Evolutionary conservation across 2,113 vertebrate species (phyloP).

Genomic region (Oriolus oriolus): DNA sequence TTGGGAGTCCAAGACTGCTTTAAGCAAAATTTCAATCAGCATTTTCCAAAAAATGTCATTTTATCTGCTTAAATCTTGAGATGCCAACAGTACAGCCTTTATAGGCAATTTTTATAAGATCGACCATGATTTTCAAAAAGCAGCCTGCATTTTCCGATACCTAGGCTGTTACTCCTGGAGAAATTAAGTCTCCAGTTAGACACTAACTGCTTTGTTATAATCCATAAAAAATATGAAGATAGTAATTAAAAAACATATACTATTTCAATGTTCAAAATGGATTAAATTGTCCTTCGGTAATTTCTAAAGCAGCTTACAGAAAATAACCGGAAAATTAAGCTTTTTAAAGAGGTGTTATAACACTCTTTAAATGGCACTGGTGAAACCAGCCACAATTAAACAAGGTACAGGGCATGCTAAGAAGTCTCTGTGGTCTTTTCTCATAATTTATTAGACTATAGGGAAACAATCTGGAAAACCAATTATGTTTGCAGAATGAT

Average conservation of each 20-base stretch:
- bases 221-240: neutral
- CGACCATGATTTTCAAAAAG: fast-evolving
- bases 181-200: neutral
- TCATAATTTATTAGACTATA: neutral
- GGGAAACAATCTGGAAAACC: neutral
- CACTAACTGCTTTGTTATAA: neutral
- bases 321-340: neutral
- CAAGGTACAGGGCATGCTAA: neutral
- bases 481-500: neutral
- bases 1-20: neutral
- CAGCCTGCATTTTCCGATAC: neutral
- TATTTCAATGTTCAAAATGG: neutral
- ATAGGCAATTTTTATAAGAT: neutral
- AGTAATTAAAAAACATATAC: neutral
- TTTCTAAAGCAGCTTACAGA: neutral
- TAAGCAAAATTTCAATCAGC: neutral
- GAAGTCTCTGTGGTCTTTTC: neutral
- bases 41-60: neutral
- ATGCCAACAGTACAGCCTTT: neutral
- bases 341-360: neutral
- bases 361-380: neutral
- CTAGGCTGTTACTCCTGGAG: neutral
- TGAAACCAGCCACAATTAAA: neutral
- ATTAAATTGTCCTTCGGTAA: neutral
- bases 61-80: neutral